A percentile compares a stretch with the other conserved stretches of the same genome.
Evolutionary conservation across 2,113 vertebrate genomes (phyloP).

Genomic region (Nothobranchius furzeri): DNA sequence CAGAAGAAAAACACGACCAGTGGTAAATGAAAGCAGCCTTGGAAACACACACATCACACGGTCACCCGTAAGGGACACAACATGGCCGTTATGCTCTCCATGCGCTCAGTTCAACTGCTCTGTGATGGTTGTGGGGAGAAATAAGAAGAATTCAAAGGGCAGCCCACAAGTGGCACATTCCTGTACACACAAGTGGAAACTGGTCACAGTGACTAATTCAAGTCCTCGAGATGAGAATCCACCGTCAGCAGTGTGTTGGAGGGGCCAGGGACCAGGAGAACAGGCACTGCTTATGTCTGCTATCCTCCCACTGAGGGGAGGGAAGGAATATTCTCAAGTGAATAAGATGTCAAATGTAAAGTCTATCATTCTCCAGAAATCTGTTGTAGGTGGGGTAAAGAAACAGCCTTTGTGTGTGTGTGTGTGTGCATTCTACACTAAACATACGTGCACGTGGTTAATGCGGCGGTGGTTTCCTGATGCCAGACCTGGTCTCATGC

Average conservation of each 20-base stretch:
- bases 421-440: slow-evolving; percentile 16
- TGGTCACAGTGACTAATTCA: slow-evolving; percentile 77
- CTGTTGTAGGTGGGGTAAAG: slow-evolving; percentile 38
- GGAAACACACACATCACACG: slow-evolving; percentile 23
- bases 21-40: slow-evolving; percentile 41
- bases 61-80: slow-evolving; percentile 43
- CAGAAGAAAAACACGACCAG: slow-evolving; percentile 3
- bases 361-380: slow-evolving; percentile 25
- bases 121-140: slow-evolving; percentile 53
- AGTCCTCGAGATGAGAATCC: slow-evolving; percentile 73
- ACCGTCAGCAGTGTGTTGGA: slow-evolving; percentile 71
- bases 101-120: slow-evolving; percentile 51
- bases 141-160: slow-evolving; percentile 53
- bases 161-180: slow-evolving; percentile 70
- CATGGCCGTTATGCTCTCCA: slow-evolving; percentile 49
- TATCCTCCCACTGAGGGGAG: slow-evolving; percentile 75
- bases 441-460: slow-evolving; percentile 34
- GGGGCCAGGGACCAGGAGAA: slow-evolving; percentile 70
- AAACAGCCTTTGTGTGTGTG: slow-evolving; percentile 15
- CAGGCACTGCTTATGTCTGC: slow-evolving; percentile 78
- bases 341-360: slow-evolving; percentile 42
- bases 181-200: slow-evolving; percentile 68
- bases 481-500: slow-evolving; percentile 55
- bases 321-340: slow-evolving; percentile 32
- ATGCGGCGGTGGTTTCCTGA: slow-evolving; percentile 10